These are phyloP conservation scores for Aeoliscus strigatus DNA, from an alignment of 2,797 vertebrate genomes.

Conservation along the genomic window DNA sequence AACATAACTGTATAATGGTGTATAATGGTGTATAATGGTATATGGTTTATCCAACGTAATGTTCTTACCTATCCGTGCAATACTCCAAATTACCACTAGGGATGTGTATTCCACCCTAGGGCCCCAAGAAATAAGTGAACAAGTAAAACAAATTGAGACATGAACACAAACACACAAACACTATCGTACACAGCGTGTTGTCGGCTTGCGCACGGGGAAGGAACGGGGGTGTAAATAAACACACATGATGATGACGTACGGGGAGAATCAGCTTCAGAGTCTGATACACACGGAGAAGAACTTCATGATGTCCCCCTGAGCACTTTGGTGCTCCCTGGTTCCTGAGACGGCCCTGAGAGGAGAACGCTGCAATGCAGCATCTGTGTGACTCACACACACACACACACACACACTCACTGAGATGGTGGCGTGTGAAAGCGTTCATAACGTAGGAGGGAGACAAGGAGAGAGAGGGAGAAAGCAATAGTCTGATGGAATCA, in stretches of 20 bases:
- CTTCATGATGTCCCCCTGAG: conserved; percentile 16
- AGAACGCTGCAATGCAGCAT: conserved; percentile 78
- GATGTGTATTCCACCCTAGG: too few relatives aligned
- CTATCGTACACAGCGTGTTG: neutral
- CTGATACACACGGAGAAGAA: neutral
- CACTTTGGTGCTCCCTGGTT: conserved; percentile 39
- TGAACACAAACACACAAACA: neutral
- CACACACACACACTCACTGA: conserved; percentile 26
- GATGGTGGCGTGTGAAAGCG: conserved; percentile 53
- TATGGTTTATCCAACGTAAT: too few relatives aligned
- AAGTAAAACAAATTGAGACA: too few relatives aligned
- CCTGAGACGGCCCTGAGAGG: conserved; percentile 58
- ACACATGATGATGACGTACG: neutral
- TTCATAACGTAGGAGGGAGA: conserved; percentile 63
- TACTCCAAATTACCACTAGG: too few relatives aligned
- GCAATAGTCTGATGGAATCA: too few relatives aligned
- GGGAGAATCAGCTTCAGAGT: neutral
- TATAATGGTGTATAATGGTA: too few relatives aligned
- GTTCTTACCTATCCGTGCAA: too few relatives aligned
- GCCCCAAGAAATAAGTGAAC: too few relatives aligned
- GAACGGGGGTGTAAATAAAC: conserved; percentile 3
- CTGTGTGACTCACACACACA: conserved; percentile 62
- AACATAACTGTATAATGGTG: too few relatives aligned
- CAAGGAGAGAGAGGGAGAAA: conserved; percentile 29
- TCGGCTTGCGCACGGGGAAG: neutral